Evolutionary conservation across 2,888 invertebrate species (phyloP).

Genomic region (Lithophane leautieri): DNA sequence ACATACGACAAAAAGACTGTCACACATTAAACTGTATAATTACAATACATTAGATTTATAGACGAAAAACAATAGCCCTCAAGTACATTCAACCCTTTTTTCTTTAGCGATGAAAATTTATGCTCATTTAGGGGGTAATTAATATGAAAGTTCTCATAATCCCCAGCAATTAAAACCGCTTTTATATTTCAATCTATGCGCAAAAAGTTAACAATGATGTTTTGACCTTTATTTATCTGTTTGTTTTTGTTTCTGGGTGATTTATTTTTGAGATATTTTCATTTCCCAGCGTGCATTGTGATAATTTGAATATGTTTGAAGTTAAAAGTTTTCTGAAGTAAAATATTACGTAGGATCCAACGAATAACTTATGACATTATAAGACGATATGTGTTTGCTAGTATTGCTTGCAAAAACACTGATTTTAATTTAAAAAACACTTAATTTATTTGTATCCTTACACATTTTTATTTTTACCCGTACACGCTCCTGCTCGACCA

Average conservation of each 20-base stretch:
- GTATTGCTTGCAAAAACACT: constrained; percentile 36
- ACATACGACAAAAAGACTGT: constrained; percentile 88
- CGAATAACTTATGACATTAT: constrained; percentile 1
- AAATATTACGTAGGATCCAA: not conserved
- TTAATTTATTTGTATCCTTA: not conserved
- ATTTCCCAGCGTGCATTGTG: constrained; percentile 27
- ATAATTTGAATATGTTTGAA: not conserved
- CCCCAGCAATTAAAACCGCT: constrained; percentile 82
- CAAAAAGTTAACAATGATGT: constrained; percentile 77
- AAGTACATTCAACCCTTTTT: constrained; percentile 84
- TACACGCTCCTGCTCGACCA: not conserved
- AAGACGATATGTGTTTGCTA: not conserved
- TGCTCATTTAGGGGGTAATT: constrained; percentile 89
- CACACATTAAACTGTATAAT: constrained; percentile 88
- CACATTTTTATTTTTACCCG: constrained; percentile 15
- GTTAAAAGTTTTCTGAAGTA: not conserved
- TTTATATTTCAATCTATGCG: constrained; percentile 66
- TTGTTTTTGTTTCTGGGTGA: constrained; percentile 50
- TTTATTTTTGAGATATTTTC: constrained; percentile 37
- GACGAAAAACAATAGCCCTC: constrained; percentile 85
- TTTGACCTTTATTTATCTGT: constrained; percentile 72
- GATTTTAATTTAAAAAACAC: constrained; percentile 9
- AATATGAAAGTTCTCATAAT: constrained; percentile 88
- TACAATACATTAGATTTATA: constrained; percentile 89
- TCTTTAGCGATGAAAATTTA: constrained; percentile 76